A percentile compares a stretch with the other conserved stretches of the same genome.
Conservation (phyloP, 2,888 invertebrate genomes). For the Onchidella celtica region DNA sequence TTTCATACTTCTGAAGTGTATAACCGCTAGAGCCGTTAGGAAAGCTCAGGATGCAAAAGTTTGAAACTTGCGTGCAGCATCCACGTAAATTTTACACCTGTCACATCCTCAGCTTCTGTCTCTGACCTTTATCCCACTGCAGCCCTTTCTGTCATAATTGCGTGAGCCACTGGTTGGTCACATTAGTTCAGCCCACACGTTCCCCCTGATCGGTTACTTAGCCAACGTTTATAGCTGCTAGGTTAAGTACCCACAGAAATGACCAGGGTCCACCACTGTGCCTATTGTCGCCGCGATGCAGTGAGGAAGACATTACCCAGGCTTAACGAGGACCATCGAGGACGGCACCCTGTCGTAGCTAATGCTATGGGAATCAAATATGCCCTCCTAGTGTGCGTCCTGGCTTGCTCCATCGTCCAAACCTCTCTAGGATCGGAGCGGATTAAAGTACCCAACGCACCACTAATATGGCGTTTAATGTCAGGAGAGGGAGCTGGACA, state of each 20-base stretch:
- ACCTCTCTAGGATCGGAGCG: background rate
- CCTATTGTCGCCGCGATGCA: background rate
- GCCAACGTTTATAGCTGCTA: too few species aligned
- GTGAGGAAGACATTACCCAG: conserved; percentile 16
- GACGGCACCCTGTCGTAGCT: background rate
- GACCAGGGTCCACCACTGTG: background rate
- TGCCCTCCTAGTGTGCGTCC: conserved; percentile 16
- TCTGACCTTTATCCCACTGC: too few species aligned
- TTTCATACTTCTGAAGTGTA: too few species aligned
- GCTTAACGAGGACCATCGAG: background rate
- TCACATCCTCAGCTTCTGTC: too few species aligned
- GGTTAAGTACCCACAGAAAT: background rate
- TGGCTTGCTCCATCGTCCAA: background rate
- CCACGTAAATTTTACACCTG: too few species aligned
- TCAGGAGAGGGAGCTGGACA: background rate
- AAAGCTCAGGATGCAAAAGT: too few species aligned
- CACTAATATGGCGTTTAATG: background rate
- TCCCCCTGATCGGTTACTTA: too few species aligned
- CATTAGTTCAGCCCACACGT: too few species aligned
- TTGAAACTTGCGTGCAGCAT: too few species aligned
- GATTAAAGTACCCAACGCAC: background rate
- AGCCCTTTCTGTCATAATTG: too few species aligned
- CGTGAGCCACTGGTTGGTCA: too few species aligned
- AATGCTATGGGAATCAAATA: conserved; percentile 30
- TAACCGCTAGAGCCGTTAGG: too few species aligned